Base-by-base conservation (phyloP, 2,888 invertebrate species). In the Zootermopsis nevadensis region DNA sequence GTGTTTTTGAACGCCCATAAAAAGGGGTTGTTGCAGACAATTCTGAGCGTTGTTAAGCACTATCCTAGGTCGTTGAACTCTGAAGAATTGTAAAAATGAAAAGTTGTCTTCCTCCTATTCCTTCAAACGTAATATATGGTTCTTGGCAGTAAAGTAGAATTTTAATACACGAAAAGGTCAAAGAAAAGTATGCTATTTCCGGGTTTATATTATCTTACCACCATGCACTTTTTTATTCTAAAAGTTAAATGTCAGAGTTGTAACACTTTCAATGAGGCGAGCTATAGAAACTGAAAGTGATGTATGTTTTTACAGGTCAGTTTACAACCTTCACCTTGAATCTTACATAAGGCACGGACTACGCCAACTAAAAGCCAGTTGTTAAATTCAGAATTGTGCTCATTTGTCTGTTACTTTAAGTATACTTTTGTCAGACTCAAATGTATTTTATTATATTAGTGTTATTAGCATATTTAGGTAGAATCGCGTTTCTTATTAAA, bases 251-350 rank as follows among this genome's bases (percentile, higher is more conserved):
- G 27, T 27, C 60, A 27, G 7, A 60, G 7, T 55, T 1, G 3
- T 24, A 55, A 12, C n/a, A 27, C 15, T 60, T 60, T n/a, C 15
- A 1, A 0, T 60, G 27, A 27, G 60, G 60, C 0, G n/a, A 30
- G 19, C 48, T 38, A 33, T 76, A 27, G 76, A 76, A 76, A 76
- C 38, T 38, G 76, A 76, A 76, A 76, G 76, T 76, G 42, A 76
- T 76, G 27, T 42, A 76, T 24, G 76, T n/a, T 30, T 35, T 22
- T 76, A 35, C 35, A 74, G 35, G 72, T 22, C 30, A 42, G 10
- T 76, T 76, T 38, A 27, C 30, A 10, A 8, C 38, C 42, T 42
- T 33, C n/a, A 42, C 38, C 38, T 72, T 72, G 31, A 33, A 24
- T 15, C 66, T 30, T 30, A 66, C n/a, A 27, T 27, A 66, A 66